Evolutionary conservation across 2,888 invertebrate genomes (phyloP).

Genomic region (Chrysolina americana): DNA sequence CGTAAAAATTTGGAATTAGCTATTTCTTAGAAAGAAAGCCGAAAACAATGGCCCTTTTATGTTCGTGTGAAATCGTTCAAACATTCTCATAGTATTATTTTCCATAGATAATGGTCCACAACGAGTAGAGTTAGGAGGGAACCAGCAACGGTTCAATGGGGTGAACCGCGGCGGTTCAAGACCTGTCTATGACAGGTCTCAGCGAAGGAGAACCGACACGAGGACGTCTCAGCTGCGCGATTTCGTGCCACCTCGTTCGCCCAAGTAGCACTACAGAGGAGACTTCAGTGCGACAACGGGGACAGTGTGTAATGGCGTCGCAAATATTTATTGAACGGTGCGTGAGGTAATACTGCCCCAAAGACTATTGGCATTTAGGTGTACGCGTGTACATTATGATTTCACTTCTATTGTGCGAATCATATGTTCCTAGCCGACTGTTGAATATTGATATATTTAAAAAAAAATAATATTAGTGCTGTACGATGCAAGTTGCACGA

Average conservation of each 20-base stretch:
- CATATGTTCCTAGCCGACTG: constrained; percentile 67
- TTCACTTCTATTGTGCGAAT: constrained; percentile 63
- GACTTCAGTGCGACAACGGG: constrained; percentile 35
- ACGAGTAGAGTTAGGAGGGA: constrained; percentile 45
- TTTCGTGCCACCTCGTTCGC: constrained; percentile 67
- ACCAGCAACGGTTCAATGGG: constrained; percentile 49
- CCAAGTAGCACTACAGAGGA: constrained; percentile 65
- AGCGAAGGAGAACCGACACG: constrained; percentile 63
- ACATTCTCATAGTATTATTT: constrained; percentile 8
- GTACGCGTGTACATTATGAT: constrained; percentile 61
- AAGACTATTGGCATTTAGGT: constrained; percentile 58
- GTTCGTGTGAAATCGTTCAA: background rate
- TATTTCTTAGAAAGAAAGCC: no score
- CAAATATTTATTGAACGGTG: constrained; percentile 40
- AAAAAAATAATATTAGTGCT: constrained; percentile 58
- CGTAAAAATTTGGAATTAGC: no score
- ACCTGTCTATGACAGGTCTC: constrained; percentile 56
- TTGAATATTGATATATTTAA: constrained; percentile 63
- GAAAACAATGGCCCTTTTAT: no score
- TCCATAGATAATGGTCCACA: constrained; percentile 52
- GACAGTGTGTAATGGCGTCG: constrained; percentile 37
- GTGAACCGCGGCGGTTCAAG: constrained; percentile 45
- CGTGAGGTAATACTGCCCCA: constrained; percentile 53
- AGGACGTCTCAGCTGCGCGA: constrained; percentile 67
- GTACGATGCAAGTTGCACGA: constrained; percentile 62